phyloP scores from a whole-genome alignment of 2,888 invertebrate genomes.

The Tyria jacobaeae region DNA sequence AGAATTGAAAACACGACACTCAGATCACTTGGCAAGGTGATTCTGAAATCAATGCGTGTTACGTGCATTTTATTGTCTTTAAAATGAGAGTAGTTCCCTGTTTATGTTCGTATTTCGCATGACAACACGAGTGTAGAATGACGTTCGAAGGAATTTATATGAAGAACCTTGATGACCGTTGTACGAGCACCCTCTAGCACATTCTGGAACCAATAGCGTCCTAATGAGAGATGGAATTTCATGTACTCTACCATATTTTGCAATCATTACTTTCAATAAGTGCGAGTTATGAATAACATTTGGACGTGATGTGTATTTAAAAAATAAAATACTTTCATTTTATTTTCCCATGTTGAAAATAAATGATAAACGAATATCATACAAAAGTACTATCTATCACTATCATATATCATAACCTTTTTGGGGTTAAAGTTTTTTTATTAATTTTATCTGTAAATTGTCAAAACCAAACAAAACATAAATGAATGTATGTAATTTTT shows the following conservation, averaged over 20 bases:
- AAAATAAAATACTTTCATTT: no score
- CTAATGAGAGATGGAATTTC: constrained; percentile 20
- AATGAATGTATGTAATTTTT: no score
- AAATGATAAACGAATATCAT: no score
- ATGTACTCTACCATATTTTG: background rate
- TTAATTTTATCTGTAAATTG: no score
- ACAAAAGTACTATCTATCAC: no score
- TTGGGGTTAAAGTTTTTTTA: no score
- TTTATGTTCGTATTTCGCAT: constrained; percentile 1
- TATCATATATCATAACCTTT: no score
- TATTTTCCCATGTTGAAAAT: no score
- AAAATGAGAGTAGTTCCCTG: constrained; percentile 2
- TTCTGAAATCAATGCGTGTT: background rate
- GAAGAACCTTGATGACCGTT: constrained; percentile 23
- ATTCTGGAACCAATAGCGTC: constrained; percentile 35
- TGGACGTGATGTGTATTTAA: background rate
- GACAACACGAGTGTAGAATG: constrained; percentile 37
- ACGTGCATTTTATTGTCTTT: background rate
- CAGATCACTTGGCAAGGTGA: background rate
- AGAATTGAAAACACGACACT: background rate
- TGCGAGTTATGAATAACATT: background rate
- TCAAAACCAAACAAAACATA: no score
- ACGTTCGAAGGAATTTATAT: constrained; percentile 44
- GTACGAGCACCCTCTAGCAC: constrained; percentile 14
- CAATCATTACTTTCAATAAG: background rate